Conservation (phyloP, 1,140 invertebrate species). For the Thalassaphorura encarpata region DNA sequence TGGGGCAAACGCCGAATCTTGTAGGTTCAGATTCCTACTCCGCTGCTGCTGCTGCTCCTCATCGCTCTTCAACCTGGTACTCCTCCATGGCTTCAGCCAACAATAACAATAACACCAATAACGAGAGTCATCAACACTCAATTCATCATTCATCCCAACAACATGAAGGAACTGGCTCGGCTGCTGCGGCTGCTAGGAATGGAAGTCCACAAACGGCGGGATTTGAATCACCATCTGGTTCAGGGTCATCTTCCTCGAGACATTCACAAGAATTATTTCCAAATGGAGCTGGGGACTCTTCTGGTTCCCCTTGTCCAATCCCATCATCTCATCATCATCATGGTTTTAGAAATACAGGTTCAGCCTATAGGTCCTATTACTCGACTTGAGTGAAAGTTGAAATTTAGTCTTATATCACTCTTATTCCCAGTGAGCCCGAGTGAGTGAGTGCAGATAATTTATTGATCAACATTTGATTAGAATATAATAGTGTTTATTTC, state of each 20-base stretch:
- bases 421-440: no score
- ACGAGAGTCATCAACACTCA: not conserved
- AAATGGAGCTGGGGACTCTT: not conserved
- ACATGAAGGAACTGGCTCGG: not conserved
- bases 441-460: no score
- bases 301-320: not conserved
- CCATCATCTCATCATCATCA: not conserved
- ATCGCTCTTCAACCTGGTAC: not conserved
- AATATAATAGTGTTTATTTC: no score
- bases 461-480: no score
- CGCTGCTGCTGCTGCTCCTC: not conserved
- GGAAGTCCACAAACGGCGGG: not conserved
- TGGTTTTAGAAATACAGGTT: not conserved
- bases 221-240: constrained; percentile 1
- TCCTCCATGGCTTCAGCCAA: not conserved
- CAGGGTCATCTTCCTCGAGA: not conserved
- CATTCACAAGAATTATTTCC: not conserved
- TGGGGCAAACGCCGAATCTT: not conserved
- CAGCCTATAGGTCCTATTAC: constrained; percentile 9
- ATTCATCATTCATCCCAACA: not conserved
- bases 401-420: no score
- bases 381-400: not conserved
- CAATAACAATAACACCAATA: not conserved
- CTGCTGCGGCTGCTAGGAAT: not conserved
- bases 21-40: no score